Evolutionary conservation across 1,140 invertebrate genomes (phyloP).

Genomic region (Neotoxoptera formosana): DNA sequence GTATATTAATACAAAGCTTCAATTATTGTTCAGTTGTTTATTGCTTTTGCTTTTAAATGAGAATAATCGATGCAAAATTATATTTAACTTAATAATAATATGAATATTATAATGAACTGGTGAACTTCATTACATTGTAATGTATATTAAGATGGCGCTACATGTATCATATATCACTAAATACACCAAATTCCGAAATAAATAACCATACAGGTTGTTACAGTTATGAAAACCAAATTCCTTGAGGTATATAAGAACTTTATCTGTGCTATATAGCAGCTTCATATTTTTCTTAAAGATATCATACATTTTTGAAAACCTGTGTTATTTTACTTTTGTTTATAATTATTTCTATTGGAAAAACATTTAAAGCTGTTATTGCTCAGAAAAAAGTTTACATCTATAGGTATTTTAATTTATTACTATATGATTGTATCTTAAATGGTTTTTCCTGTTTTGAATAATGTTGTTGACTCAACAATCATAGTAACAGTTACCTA

Average conservation of each 20-base stretch:
- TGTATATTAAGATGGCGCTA: not conserved
- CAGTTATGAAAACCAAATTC: not conserved
- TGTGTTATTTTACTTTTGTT: not conserved
- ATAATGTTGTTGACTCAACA: not conserved
- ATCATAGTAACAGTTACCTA: not conserved
- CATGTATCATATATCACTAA: not conserved
- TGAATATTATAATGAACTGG: not conserved
- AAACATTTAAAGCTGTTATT: not conserved
- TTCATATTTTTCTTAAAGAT: not conserved
- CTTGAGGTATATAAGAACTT: not conserved
- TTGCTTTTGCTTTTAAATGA: slow-evolving; percentile 24
- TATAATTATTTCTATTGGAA: not conserved
- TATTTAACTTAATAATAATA: not conserved
- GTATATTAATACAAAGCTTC: not conserved
- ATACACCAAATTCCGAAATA: not conserved
- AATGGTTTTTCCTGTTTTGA: not conserved
- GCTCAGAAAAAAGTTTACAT: not conserved
- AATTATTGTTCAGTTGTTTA: slow-evolving; percentile 18
- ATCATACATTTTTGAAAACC: not conserved
- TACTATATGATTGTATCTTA: not conserved
- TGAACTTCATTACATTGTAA: not conserved
- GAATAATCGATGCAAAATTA: slow-evolving; percentile 9
- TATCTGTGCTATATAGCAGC: not conserved
- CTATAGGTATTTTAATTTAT: not conserved
- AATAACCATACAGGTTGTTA: no score